These are phyloP conservation scores for Halotydeus destructor DNA, from an alignment of 1,140 invertebrate species.

Conservation along the genomic window DNA sequence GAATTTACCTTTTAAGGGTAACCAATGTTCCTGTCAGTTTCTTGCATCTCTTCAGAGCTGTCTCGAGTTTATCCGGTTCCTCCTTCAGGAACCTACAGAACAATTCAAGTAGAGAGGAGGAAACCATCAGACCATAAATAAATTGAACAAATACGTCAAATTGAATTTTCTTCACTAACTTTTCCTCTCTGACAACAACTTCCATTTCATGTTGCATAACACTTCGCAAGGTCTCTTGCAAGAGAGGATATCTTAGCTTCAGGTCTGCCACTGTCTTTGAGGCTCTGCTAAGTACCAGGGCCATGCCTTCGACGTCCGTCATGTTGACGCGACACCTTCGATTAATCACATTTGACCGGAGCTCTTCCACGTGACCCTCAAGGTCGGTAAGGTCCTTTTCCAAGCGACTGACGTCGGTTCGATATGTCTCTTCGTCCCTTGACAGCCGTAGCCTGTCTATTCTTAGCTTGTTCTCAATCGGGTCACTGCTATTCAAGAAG, in stretches of 20 bases:
- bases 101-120: slow-evolving; percentile 2
- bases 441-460: slow-evolving; percentile 42
- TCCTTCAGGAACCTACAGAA: slow-evolving; percentile 59
- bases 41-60: slow-evolving; percentile 72
- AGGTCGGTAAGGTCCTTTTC: slow-evolving; percentile 79
- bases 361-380: slow-evolving; percentile 77
- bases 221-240: slow-evolving; percentile 69
- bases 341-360: slow-evolving; percentile 82
- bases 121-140: slow-evolving; percentile 2
- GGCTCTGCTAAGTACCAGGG: slow-evolving; percentile 62
- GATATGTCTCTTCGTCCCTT: slow-evolving; percentile 61
- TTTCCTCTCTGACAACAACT: slow-evolving; percentile 75
- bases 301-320: slow-evolving; percentile 89
- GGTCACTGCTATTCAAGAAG: neutral
- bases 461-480: slow-evolving; percentile 31
- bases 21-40: slow-evolving; percentile 87
- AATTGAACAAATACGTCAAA: slow-evolving; percentile 10
- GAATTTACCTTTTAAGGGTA: slow-evolving; percentile 69
- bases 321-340: slow-evolving; percentile 82
- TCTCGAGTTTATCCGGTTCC: slow-evolving; percentile 75
- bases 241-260: slow-evolving; percentile 65
- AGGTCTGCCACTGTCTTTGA: slow-evolving; percentile 86
- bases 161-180: slow-evolving; percentile 25
- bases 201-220: slow-evolving; percentile 81
- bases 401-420: slow-evolving; percentile 65